These are phyloP conservation scores for Myrmecobius fasciatus DNA, from an alignment of 2,113 vertebrate genomes.

Conservation along the genomic window DNA sequence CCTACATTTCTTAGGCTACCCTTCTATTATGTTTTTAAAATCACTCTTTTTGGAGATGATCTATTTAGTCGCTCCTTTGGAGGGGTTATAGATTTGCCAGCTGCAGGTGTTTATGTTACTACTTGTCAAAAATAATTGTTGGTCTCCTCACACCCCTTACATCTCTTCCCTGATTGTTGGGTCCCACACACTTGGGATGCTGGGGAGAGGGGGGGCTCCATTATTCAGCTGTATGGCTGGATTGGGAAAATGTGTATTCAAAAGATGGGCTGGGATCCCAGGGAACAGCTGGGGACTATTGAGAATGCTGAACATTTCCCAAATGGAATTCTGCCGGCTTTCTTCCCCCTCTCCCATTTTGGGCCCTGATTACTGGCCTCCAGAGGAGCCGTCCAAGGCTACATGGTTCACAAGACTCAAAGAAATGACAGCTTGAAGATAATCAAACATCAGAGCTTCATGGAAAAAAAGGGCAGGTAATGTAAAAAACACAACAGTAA, in stretches of 20 bases:
- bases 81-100: neutral
- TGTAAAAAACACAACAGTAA: neutral
- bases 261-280: slow-evolving; percentile 3
- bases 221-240: neutral
- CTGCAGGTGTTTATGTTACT: neutral
- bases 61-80: neutral
- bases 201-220: neutral
- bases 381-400: neutral
- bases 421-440: neutral
- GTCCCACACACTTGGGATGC: neutral
- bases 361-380: neutral
- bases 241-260: neutral
- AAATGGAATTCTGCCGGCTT: slow-evolving; percentile 5
- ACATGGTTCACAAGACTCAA: neutral
- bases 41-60: too few relatives aligned
- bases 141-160: neutral
- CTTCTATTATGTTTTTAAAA: neutral
- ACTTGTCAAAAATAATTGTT: neutral
- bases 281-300: neutral
- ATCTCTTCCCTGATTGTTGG: neutral
- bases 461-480: neutral
- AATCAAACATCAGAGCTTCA: neutral
- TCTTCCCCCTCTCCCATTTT: neutral
- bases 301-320: neutral
- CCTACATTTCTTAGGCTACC: neutral